Conservation (phyloP, 2,113 vertebrate species). For the Dascyllus trimaculatus region DNA sequence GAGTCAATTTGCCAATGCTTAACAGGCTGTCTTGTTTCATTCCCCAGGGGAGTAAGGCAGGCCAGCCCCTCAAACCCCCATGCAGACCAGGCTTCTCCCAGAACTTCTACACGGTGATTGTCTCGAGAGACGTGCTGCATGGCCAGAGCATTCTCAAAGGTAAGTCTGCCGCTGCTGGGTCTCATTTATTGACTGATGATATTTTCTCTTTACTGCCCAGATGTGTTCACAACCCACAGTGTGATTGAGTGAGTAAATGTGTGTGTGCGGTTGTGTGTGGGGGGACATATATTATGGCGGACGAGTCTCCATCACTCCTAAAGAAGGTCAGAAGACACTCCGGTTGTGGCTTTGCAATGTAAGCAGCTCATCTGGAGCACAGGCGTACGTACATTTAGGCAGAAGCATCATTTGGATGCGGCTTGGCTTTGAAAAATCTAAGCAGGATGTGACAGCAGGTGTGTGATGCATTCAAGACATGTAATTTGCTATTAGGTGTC, state of each 20-base stretch:
- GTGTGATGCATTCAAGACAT: slow-evolving; percentile 11
- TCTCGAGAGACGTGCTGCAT: slow-evolving; percentile 83
- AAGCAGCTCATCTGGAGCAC: slow-evolving; percentile 16
- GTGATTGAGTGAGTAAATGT: slow-evolving; percentile 35
- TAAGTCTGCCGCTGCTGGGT: slow-evolving; percentile 71
- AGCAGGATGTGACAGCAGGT: slow-evolving; percentile 22
- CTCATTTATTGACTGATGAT: slow-evolving; percentile 52
- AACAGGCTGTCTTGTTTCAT: slow-evolving; percentile 62
- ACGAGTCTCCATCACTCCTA: slow-evolving; percentile 41
- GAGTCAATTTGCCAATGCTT: slow-evolving; percentile 71
- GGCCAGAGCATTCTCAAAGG: slow-evolving; percentile 86
- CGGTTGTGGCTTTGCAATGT: slow-evolving; percentile 33
- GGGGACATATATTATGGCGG: slow-evolving; percentile 13
- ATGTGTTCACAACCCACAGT: slow-evolving; percentile 26
- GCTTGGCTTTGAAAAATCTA: not conserved
- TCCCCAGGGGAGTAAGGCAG: slow-evolving; percentile 82
- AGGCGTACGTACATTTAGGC: not conserved
- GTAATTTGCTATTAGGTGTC: slow-evolving; percentile 27
- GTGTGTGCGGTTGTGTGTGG: slow-evolving; percentile 19
- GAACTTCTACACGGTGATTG: slow-evolving; percentile 87
- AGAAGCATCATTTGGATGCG: not conserved
- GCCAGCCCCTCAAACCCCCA: slow-evolving; percentile 69
- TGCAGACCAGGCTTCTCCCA: slow-evolving; percentile 87
- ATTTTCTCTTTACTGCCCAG: slow-evolving; percentile 28
- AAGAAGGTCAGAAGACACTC: slow-evolving; percentile 46